phyloP scores from a whole-genome alignment of 2,113 vertebrate species.

The Barnardius zonarius region DNA sequence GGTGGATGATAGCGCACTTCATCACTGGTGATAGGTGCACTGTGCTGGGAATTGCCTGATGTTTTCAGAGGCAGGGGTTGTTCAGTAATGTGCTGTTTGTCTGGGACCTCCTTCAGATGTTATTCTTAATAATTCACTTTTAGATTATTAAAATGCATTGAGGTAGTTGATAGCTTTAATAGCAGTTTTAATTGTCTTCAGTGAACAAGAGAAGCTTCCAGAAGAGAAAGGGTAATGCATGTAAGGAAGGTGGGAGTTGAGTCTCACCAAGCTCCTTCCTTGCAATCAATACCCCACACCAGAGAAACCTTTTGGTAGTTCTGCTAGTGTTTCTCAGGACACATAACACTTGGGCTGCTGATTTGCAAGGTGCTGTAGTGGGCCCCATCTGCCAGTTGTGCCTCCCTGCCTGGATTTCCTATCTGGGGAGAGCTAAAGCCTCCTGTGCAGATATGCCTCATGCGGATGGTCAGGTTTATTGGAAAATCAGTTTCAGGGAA shows the following conservation, averaged over 20 bases:
- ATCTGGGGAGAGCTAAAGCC: background rate
- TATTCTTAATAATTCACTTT: background rate
- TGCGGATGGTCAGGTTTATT: background rate
- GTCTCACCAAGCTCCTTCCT: background rate
- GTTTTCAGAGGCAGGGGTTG: background rate
- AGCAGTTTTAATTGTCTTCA: background rate
- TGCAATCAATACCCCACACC: fast-evolving
- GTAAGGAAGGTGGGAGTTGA: background rate
- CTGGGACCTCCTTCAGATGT: background rate
- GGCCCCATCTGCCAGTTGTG: background rate
- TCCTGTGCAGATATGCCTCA: fast-evolving
- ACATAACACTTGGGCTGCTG: fast-evolving
- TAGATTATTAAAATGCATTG: background rate
- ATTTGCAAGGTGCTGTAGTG: fast-evolving
- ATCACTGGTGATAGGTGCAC: background rate
- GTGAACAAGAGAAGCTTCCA: background rate
- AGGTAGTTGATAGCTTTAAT: background rate
- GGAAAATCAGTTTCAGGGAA: background rate
- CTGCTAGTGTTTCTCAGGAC: background rate
- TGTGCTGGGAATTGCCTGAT: background rate
- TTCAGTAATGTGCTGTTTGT: background rate
- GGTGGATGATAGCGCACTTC: background rate
- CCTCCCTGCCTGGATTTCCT: background rate
- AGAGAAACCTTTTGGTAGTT: background rate
- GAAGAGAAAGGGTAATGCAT: too few relatives aligned